phyloP scores from a whole-genome alignment of 2,797 vertebrate species.

The Pipistrellus pipistrellus region DNA sequence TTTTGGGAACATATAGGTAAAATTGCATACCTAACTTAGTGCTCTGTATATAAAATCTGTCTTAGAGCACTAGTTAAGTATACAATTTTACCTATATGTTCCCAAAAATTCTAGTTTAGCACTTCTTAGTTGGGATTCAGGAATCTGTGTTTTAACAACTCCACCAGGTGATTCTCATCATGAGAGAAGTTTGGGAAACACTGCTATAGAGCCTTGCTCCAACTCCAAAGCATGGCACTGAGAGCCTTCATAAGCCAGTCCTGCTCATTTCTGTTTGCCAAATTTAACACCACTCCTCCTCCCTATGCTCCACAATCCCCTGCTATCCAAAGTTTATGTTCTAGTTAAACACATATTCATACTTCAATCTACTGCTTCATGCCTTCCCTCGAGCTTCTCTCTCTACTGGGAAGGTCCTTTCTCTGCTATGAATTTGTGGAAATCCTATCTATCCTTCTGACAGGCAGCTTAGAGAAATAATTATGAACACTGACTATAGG shows the following conservation, averaged over 20 bases:
- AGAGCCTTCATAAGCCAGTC: neutral
- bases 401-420: neutral
- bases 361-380: neutral
- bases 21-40: too few relatives aligned
- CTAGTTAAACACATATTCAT: neutral
- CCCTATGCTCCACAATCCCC: neutral
- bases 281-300: neutral
- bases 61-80: too few relatives aligned
- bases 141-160: too few relatives aligned
- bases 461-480: neutral
- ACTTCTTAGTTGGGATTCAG: too few relatives aligned
- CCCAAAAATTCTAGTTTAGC: too few relatives aligned
- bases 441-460: neutral
- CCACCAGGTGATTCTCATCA: too few relatives aligned
- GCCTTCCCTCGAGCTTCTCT: neutral
- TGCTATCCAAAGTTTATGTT: neutral
- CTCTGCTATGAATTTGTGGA: neutral
- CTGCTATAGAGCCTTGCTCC: neutral
- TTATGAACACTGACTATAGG: neutral
- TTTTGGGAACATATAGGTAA: too few relatives aligned
- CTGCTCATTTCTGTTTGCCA: neutral
- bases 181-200: too few relatives aligned
- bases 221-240: fast-evolving
- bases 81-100: too few relatives aligned
- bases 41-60: too few relatives aligned